These are phyloP conservation scores for Epinephelus lanceolatus DNA, from an alignment of 2,113 vertebrate genomes.

Conservation along the genomic window DNA sequence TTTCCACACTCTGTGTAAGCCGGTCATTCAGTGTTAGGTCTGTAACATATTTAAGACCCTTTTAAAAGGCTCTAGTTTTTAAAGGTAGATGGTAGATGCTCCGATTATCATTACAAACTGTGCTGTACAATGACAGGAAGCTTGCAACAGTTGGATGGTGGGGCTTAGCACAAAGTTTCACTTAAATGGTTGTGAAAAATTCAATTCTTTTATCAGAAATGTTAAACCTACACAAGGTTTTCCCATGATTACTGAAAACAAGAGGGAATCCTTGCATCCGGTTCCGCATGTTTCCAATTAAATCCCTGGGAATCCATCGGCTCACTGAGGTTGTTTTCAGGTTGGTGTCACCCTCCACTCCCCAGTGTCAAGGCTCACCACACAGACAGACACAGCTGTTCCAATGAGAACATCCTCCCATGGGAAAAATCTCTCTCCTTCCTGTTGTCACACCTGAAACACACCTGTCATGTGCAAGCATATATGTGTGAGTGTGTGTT, in stretches of 20 bases:
- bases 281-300: neutral
- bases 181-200: neutral
- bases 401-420: conserved; percentile 11
- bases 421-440: conserved; percentile 43
- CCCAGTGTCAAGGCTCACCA: conserved; percentile 3
- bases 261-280: neutral
- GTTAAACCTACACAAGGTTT: neutral
- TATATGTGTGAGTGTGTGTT: conserved; percentile 12
- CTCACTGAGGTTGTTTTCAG: conserved; percentile 28
- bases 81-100: neutral
- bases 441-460: conserved; percentile 40
- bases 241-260: neutral
- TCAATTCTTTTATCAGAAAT: neutral
- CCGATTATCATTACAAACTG: neutral
- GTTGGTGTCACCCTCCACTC: neutral
- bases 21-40: neutral
- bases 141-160: no score
- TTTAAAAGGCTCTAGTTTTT: neutral
- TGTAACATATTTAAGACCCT: neutral
- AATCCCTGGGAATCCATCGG: neutral
- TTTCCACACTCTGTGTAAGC: neutral
- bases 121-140: neutral
- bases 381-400: conserved; percentile 5
- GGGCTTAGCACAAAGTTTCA: neutral
- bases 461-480: neutral